Conservation (phyloP, 2,113 vertebrate genomes). For the Hyla sarda region DNA sequence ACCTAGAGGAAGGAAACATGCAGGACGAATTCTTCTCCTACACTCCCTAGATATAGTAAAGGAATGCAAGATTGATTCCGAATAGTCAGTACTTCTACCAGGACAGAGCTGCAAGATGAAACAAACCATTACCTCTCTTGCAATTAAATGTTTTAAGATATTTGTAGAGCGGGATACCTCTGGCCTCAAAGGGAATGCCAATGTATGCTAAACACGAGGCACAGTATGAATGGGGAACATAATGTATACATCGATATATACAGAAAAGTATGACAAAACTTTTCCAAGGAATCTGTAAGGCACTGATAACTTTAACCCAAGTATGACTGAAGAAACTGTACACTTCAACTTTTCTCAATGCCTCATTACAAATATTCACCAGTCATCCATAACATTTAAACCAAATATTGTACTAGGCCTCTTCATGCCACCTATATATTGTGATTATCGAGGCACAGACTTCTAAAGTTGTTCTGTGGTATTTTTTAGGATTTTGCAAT, state of each 20-base stretch:
- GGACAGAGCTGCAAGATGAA: not conserved
- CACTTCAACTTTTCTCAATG: too few relatives aligned
- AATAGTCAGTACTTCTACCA: conserved; percentile 5
- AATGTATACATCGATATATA: not conserved
- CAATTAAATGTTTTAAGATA: not conserved
- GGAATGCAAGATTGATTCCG: conserved; percentile 30
- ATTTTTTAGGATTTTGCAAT: too few relatives aligned
- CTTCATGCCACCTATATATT: too few relatives aligned
- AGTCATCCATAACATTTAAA: too few relatives aligned
- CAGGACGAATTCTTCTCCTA: conserved; percentile 10
- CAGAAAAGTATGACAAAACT: not conserved
- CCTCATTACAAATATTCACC: too few relatives aligned
- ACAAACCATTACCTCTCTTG: not conserved
- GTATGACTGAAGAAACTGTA: too few relatives aligned
- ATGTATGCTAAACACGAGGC: not conserved
- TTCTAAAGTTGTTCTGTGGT: too few relatives aligned
- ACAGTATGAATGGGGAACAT: not conserved
- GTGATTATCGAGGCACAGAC: too few relatives aligned
- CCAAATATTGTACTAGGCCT: too few relatives aligned
- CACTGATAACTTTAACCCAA: too few relatives aligned
- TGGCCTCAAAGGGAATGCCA: not conserved
- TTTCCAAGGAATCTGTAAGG: too few relatives aligned
- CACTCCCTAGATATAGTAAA: conserved; percentile 2
- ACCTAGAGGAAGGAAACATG: conserved; percentile 31
- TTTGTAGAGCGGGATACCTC: not conserved